Evolutionary conservation across 2,888 invertebrate species (phyloP).

Genomic region (Plebejus argus): DNA sequence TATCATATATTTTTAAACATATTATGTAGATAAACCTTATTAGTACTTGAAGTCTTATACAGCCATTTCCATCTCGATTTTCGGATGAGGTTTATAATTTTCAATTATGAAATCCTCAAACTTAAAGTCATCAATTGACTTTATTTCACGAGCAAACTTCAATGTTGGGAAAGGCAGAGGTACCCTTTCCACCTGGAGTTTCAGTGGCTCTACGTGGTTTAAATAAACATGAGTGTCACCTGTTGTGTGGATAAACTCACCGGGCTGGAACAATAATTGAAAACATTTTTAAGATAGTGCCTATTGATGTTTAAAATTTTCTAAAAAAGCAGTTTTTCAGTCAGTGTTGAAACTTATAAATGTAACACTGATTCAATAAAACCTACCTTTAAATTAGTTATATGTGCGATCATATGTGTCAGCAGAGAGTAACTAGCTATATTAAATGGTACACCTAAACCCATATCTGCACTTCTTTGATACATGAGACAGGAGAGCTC

Average conservation of each 20-base stretch:
- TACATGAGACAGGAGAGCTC: slow-evolving; percentile 96
- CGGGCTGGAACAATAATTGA: slow-evolving; percentile 81
- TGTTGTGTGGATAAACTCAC: slow-evolving; percentile 95
- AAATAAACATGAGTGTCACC: slow-evolving; percentile 97
- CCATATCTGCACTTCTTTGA: slow-evolving; percentile 98
- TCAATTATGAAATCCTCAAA: slow-evolving; percentile 92
- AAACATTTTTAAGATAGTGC: not conserved
- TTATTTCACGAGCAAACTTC: slow-evolving; percentile 86
- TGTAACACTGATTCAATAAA: not conserved
- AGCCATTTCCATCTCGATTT: slow-evolving; percentile 96
- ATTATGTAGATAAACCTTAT: not conserved
- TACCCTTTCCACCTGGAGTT: slow-evolving; percentile 88
- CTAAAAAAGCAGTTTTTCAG: too few relatives aligned
- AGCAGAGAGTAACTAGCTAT: slow-evolving; percentile 97
- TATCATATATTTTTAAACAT: not conserved
- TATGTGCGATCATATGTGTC: slow-evolving; percentile 97
- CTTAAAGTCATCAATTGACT: slow-evolving; percentile 92
- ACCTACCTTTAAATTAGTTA: slow-evolving; percentile 91
- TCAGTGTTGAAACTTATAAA: not conserved
- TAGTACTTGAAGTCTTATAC: slow-evolving; percentile 68
- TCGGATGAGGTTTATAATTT: slow-evolving; percentile 93
- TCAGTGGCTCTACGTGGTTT: slow-evolving; percentile 92
- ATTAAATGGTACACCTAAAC: slow-evolving; percentile 98
- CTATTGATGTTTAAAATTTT: not conserved
- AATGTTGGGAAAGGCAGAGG: slow-evolving; percentile 93